Base-by-base conservation (phyloP, 2,113 vertebrate species). In the Dromiciops gliroides region DNA sequence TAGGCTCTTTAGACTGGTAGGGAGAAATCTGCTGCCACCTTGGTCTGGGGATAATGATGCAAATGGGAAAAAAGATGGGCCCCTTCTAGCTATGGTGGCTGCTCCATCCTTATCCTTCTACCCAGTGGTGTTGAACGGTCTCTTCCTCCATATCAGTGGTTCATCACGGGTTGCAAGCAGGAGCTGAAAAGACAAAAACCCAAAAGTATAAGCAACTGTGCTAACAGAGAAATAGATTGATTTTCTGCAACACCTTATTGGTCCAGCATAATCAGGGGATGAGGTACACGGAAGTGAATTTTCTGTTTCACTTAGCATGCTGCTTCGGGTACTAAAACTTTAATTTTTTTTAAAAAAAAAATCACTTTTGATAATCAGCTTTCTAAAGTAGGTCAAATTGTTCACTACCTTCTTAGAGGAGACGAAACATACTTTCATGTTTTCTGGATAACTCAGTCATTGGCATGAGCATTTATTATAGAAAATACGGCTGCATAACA, bases 111-210 rank as follows among this genome's bases (percentile, higher is more conserved):
- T 91, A 44, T 60, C 83, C 90, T 94, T 28, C 16, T 51, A 93
- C 89, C 53, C 94, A 53, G 90, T 96, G 93, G 97, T 26, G 44
- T 89, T 1, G 89, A 47, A 9, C 0, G 7, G 48, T 93, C 94
- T 97, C 96, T 94, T 98, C 97, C 96, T 93, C 96, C 49, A 0
- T 3, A 48, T 88, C 75, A 50, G 91, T 24, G 75, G 90, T 92
- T 96, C 97, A 97, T 98, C 97, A 96, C 96, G 98, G 96, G 97
- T 94, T 96, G 92, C 0, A 48, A 96, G 92, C 91, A 94, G 97
- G 97, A 95, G 97, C 98, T 99, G 96, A 93, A 97, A 92, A 98
- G 95, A 97, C 3, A 25, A n/a, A 95, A 94, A 94, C 53, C 0
- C 89, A 93, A 53, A 92, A 94, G 5, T 3, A 90, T 95, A 1